A percentile compares a stretch with the other conserved stretches of the same genome.
phyloP scores from a whole-genome alignment of 2,797 vertebrate species.

The Malacoctenus gilli region DNA sequence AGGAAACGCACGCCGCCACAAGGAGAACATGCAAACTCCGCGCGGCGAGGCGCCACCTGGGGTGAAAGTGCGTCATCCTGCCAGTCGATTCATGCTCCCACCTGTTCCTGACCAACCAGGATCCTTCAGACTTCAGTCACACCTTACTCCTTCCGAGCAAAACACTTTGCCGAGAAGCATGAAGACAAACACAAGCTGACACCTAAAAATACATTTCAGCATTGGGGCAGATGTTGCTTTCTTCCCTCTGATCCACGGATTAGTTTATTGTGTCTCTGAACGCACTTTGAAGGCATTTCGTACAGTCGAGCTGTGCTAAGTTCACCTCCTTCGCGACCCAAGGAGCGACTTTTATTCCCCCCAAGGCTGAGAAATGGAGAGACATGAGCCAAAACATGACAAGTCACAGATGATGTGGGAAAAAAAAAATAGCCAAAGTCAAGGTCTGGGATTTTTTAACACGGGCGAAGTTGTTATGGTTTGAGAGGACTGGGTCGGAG shows the following conservation, averaged over 20 bases:
- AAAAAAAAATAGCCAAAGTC: slow-evolving; percentile 4
- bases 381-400: not conserved
- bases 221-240: not conserved
- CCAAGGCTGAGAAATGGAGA: not conserved
- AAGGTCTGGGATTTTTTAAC: slow-evolving; percentile 4
- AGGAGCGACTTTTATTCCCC: not conserved
- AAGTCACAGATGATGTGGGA: slow-evolving; percentile 2
- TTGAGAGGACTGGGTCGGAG: not conserved
- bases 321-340: slow-evolving; percentile 1
- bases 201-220: not conserved
- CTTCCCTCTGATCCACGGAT: not conserved
- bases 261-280: not conserved
- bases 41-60: too few species aligned
- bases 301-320: not conserved
- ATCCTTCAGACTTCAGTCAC: not conserved
- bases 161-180: not conserved
- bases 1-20: too few species aligned
- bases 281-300: not conserved
- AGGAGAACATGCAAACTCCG: too few species aligned
- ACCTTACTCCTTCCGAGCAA: too few species aligned
- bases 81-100: not conserved
- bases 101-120: not conserved
- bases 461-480: not conserved
- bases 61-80: not conserved
- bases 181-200: slow-evolving; percentile 1